Conservation (phyloP, 2,888 invertebrate species). For the Melinaea menophilus region DNA sequence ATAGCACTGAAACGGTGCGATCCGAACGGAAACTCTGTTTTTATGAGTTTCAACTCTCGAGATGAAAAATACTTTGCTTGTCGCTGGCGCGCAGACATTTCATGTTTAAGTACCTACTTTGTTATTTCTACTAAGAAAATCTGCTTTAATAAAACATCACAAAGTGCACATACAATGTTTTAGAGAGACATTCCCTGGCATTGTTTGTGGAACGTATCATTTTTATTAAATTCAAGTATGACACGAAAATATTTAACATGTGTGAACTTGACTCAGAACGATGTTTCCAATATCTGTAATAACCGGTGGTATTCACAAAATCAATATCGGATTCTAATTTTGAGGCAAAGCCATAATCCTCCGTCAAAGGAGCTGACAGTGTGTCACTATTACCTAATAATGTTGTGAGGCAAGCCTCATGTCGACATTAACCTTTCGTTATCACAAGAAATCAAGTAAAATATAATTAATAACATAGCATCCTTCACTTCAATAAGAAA, state of each 20-base stretch:
- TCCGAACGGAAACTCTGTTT: conserved; percentile 17
- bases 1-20: conserved; percentile 7
- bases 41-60: conserved; percentile 33
- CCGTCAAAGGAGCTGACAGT: conserved; percentile 39
- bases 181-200: not conserved
- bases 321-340: conserved; percentile 46
- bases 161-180: conserved; percentile 4
- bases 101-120: conserved; percentile 33
- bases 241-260: no score
- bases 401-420: conserved; percentile 27
- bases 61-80: conserved; percentile 28
- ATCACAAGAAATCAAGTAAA: no score
- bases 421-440: no score
- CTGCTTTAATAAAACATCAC: conserved; percentile 29
- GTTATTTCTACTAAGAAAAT: conserved; percentile 34
- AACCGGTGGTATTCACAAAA: conserved; percentile 31
- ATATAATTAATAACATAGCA: no score
- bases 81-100: conserved; percentile 31
- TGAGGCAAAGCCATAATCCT: conserved; percentile 41
- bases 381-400: conserved; percentile 41
- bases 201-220: not conserved
- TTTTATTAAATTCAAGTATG: no score
- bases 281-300: no score
- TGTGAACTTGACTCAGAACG: no score
- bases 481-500: no score